A percentile compares a stretch with the other conserved stretches of the same genome.
Evolutionary conservation across 2,888 invertebrate species (phyloP).

Genomic region (Maniola hyperantus): DNA sequence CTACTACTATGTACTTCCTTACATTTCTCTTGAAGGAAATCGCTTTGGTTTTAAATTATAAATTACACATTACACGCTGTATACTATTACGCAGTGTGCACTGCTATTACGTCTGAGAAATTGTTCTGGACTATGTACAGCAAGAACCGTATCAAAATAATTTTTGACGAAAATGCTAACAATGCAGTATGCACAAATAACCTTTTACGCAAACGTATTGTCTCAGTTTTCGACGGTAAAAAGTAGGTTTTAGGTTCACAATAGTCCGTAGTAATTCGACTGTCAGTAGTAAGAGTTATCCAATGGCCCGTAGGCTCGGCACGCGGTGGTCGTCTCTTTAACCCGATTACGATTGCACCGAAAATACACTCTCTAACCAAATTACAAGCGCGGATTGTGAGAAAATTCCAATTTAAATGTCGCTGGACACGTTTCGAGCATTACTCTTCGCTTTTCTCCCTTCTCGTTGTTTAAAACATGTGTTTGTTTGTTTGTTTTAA

Average conservation of each 20-base stretch:
- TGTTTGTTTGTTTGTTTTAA: constrained; percentile 19
- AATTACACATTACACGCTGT: no score
- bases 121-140: no score
- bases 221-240: background rate
- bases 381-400: constrained; percentile 49
- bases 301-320: constrained; percentile 50
- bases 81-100: no score
- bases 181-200: no score
- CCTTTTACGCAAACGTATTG: no score
- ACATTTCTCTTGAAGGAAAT: no score
- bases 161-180: no score
- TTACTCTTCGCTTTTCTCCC: constrained; percentile 24
- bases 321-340: constrained; percentile 56
- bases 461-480: constrained; percentile 21
- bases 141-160: background rate
- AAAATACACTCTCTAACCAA: constrained; percentile 61
- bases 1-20: no score
- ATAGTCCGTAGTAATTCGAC: constrained; percentile 14
- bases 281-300: constrained; percentile 26
- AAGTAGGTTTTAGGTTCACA: background rate
- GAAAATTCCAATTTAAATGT: constrained; percentile 45
- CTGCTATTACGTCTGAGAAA: no score
- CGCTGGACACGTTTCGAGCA: constrained; percentile 27
- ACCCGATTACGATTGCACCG: constrained; percentile 61
- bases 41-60: no score